Conservation (phyloP, 1,140 invertebrate genomes). For the Dolichoris vasculosae region DNA sequence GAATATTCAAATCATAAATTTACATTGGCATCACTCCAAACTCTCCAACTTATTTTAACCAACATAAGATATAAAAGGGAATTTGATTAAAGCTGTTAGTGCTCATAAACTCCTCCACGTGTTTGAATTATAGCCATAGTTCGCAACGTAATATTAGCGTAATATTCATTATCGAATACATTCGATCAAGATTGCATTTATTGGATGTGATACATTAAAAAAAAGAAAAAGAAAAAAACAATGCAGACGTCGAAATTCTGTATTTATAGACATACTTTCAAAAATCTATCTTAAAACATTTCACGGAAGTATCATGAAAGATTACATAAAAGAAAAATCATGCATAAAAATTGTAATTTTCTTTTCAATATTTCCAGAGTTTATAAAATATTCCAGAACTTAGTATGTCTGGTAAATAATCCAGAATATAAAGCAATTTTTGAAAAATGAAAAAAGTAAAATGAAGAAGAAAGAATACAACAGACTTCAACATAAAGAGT, state of each 20-base stretch:
- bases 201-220: no score
- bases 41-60: background rate
- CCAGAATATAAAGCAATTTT: background rate
- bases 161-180: no score
- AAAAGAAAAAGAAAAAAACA: no score
- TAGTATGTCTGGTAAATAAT: background rate
- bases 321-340: conserved; percentile 45
- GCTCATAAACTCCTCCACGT: conserved; percentile 66
- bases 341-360: conserved; percentile 30
- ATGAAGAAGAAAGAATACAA: conserved; percentile 47
- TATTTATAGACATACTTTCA: conserved; percentile 29
- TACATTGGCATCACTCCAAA: background rate
- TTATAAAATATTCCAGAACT: background rate
- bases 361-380: background rate
- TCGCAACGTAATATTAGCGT: no score
- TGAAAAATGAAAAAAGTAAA: conserved; percentile 35
- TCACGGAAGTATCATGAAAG: conserved; percentile 31
- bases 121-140: conserved; percentile 55
- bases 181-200: no score
- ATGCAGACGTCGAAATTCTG: conserved; percentile 71
- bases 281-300: conserved; percentile 22
- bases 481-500: background rate
- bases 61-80: conserved; percentile 15
- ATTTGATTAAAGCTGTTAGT: conserved; percentile 51
- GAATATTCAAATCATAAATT: background rate